Conservation (phyloP, 1,140 invertebrate genomes). For the Lucilia cuprina region DNA sequence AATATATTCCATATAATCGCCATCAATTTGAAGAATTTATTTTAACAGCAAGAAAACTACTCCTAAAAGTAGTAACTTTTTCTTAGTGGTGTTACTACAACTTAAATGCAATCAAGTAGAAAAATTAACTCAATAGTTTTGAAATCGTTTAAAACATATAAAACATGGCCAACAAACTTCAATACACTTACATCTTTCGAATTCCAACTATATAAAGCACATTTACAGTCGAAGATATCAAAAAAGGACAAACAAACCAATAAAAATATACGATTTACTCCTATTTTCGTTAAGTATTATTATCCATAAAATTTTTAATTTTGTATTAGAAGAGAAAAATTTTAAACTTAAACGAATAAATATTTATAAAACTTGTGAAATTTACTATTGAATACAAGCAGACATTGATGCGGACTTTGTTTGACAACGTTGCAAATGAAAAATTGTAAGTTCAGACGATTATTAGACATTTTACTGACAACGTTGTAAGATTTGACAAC, state of each 20-base stretch:
- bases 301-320: too few relatives aligned
- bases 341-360: too few relatives aligned
- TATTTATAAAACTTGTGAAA: too few relatives aligned
- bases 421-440: too few relatives aligned
- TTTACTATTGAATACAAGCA: too few relatives aligned
- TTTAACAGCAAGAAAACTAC: not conserved
- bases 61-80: not conserved
- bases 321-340: too few relatives aligned
- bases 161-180: slow-evolving; percentile 13
- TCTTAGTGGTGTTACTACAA: not conserved
- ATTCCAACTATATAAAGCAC: not conserved
- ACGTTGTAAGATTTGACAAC: too few relatives aligned
- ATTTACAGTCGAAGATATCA: not conserved
- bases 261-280: too few relatives aligned
- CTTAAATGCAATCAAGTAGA: slow-evolving; percentile 30
- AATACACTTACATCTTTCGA: not conserved
- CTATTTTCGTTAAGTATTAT: too few relatives aligned
- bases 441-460: too few relatives aligned
- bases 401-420: too few relatives aligned
- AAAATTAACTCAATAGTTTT: slow-evolving; percentile 32
- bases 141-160: slow-evolving; percentile 15
- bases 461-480: too few relatives aligned
- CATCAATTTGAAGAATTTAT: not conserved
- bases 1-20: slow-evolving; percentile 12
- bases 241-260: not conserved